These are phyloP conservation scores for Spialia ferax DNA, from an alignment of 2,888 invertebrate genomes.

Conservation along the genomic window DNA sequence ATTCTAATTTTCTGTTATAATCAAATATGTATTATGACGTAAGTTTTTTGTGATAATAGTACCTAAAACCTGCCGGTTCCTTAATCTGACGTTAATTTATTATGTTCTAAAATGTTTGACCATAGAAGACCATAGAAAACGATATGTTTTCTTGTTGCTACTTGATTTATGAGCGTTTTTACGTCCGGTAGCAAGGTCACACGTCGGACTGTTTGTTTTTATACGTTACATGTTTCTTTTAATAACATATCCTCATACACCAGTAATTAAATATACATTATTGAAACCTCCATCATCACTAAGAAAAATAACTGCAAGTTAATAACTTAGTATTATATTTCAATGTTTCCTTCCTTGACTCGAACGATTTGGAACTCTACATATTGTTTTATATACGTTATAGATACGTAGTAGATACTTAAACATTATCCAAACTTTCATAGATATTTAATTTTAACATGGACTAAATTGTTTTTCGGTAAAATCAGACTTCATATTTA, in stretches of 20 bases:
- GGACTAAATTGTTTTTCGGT: too few species aligned
- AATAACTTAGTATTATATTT: neutral
- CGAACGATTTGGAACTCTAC: too few species aligned
- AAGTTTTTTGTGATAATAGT: neutral
- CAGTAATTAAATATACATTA: conserved; percentile 15
- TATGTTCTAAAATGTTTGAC: conserved; percentile 32
- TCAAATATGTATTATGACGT: too few species aligned
- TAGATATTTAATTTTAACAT: too few species aligned
- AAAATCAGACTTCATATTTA: too few species aligned
- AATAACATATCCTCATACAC: conserved; percentile 5
- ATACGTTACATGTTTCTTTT: neutral
- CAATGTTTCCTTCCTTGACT: neutral
- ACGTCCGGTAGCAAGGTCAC: conserved; percentile 46
- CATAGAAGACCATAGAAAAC: conserved; percentile 49
- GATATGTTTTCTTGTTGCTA: conserved; percentile 44
- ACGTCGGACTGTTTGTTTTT: conserved; percentile 33
- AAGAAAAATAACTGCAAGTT: neutral
- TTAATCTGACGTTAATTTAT: conserved; percentile 47
- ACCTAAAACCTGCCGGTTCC: conserved; percentile 37
- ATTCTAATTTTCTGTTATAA: too few species aligned
- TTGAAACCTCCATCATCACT: neutral
- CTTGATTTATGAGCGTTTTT: conserved; percentile 45
- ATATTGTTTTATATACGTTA: too few species aligned
- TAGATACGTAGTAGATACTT: too few species aligned
- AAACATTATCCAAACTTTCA: too few species aligned